Base-by-base conservation (phyloP, 2,888 invertebrate genomes). In the Agrochola circellaris region DNA sequence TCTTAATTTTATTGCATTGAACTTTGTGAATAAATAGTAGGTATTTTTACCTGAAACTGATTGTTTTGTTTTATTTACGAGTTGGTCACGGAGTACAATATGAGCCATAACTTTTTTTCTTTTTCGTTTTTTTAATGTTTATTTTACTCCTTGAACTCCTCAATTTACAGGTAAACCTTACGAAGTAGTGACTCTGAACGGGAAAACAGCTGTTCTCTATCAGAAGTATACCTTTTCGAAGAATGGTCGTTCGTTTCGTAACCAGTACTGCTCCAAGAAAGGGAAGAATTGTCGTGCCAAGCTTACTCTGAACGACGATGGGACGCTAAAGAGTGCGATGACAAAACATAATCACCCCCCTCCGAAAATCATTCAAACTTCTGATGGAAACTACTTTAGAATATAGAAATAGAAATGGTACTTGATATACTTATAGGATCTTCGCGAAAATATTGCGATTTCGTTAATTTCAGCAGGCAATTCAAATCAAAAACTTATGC, bases 291-390 rank as follows among this genome's bases (percentile, higher is more conserved):
- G 93, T 68, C 75, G 72, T 1, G 91, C 92, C 7, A 87, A 77
- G 26, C 76, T 92, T n/a, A 84, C 48, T 7, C 60, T 92, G 0
- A 82, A 89, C 38, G 34, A n/a, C 0, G 42, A 81, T 38, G 90
- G 91, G 0, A 66, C 68, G 2, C 76, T 92, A 17, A 64, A 84
- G 23, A 34, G 3, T n/a, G 85, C 83, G 1, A 15, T 51, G 1
- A 79, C 78, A 0, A 68, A 84, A 2, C 92, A 92, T 58, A 89
- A 87, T 42, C 92, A 92, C 56, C 83, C 87, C 0, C 91, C 91
- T 0, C 84, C 89, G 30, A 69, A 83, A 1, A 60, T 89, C 0
- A 0, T 82, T 15, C 48, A 72, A n/a, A 72, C 77, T 15, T 0
- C 34, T 5, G 56, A 72, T 74, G 87, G 87, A 61, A 30, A 38